Evolutionary conservation across 2,797 vertebrate species (phyloP).

Genomic region (Smutsia gigantea): DNA sequence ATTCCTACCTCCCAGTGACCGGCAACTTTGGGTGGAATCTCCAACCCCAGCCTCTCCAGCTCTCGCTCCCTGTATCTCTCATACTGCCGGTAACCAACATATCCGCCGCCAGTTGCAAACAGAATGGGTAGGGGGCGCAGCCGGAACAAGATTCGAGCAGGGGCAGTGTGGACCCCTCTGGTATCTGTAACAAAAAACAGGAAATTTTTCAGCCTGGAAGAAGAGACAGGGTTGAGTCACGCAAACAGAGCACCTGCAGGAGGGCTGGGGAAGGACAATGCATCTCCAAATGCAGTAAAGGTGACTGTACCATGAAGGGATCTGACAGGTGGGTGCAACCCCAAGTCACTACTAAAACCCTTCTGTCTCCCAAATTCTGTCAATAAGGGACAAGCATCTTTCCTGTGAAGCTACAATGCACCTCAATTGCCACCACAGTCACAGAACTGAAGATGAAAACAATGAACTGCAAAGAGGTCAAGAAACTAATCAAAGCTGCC

Average conservation of each 20-base stretch:
- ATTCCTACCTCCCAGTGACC: constrained; percentile 90
- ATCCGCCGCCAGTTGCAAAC: constrained; percentile 91
- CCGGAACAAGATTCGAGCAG: constrained; percentile 79
- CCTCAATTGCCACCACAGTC: not conserved
- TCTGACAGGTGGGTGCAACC: not conserved
- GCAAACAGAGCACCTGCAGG: not conserved
- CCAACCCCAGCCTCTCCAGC: constrained; percentile 88
- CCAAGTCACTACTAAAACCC: not conserved
- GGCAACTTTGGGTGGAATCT: constrained; percentile 89
- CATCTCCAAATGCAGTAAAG: not conserved
- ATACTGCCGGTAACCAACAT: constrained; percentile 93
- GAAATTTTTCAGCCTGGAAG: constrained; percentile 20
- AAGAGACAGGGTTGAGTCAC: not conserved
- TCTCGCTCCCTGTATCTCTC: constrained; percentile 86
- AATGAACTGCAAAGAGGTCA: not conserved
- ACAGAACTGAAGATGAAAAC: constrained; percentile 41
- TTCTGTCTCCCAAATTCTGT: not conserved
- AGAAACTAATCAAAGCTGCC: not conserved
- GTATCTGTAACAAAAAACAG: constrained; percentile 78
- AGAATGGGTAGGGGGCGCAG: constrained; percentile 91
- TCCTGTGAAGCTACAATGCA: not conserved
- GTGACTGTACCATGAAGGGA: not conserved
- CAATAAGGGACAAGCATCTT: not conserved
- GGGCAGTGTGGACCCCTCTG: constrained; percentile 85
- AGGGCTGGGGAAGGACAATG: not conserved